Percentiles rank a stretch among this genome's conserved stretches.
Evolutionary conservation across 2,888 invertebrate species (phyloP).

Genomic region (Hermaeophaga mercurialis): DNA sequence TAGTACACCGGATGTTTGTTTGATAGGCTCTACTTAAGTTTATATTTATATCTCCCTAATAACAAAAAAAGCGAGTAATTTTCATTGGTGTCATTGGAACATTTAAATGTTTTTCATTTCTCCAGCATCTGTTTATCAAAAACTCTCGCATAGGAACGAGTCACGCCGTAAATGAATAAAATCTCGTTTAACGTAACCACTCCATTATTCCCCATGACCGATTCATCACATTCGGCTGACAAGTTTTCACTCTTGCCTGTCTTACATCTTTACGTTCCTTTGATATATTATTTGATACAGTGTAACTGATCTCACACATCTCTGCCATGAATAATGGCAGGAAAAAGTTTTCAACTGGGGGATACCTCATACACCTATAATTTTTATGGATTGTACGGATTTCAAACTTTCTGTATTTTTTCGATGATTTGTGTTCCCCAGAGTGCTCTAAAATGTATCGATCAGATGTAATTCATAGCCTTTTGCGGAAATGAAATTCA

Average conservation of each 20-base stretch:
- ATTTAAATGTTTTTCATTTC: no score
- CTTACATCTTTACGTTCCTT: slow-evolving; percentile 16
- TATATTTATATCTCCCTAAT: no score
- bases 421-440: slow-evolving; percentile 43
- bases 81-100: no score
- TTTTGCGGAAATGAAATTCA: slow-evolving; percentile 36
- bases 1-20: no score
- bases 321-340: slow-evolving; percentile 16
- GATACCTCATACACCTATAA: slow-evolving; percentile 26
- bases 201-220: slow-evolving; percentile 19
- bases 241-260: slow-evolving; percentile 23
- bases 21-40: no score
- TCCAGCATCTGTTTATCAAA: neutral
- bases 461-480: slow-evolving; percentile 35
- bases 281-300: slow-evolving; percentile 24
- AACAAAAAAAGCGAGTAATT: no score
- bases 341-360: slow-evolving; percentile 23
- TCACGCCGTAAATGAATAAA: slow-evolving; percentile 15
- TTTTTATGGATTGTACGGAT: slow-evolving; percentile 37
- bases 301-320: slow-evolving; percentile 23
- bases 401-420: slow-evolving; percentile 40
- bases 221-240: slow-evolving; percentile 23
- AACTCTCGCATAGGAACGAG: neutral
- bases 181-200: slow-evolving; percentile 15
- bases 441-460: slow-evolving; percentile 40